phyloP scores from a whole-genome alignment of 2,113 vertebrate species.

The Coracopsis vasa region DNA sequence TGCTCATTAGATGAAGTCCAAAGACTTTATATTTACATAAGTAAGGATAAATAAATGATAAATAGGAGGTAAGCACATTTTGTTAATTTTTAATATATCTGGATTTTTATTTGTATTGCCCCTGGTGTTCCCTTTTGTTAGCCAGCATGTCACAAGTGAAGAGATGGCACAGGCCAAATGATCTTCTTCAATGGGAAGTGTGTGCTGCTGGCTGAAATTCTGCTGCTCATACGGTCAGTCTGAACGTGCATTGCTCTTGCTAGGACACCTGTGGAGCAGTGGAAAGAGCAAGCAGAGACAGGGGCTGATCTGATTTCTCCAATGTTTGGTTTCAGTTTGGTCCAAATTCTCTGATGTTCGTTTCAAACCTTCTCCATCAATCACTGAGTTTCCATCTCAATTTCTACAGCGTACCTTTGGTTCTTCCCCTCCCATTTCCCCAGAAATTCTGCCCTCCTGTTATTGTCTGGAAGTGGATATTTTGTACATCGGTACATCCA shows the following conservation, averaged over 20 bases:
- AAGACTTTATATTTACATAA: not conserved
- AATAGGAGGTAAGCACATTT: not conserved
- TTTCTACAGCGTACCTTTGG: not conserved
- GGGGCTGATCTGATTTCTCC: not conserved
- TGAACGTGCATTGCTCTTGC: not conserved
- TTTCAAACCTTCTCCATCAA: not conserved
- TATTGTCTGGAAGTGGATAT: not conserved
- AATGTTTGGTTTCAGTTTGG: accelerated
- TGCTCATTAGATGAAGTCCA: not conserved
- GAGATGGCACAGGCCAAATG: not conserved
- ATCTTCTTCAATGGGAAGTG: not conserved
- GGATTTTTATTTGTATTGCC: not conserved
- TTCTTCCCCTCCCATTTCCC: not conserved
- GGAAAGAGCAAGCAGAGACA: not conserved
- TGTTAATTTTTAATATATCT: not conserved
- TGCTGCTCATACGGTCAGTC: not conserved
- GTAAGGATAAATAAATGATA: not conserved
- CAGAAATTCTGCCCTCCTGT: not conserved
- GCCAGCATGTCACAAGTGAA: not conserved
- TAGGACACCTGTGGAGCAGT: not conserved
- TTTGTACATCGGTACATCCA: not conserved
- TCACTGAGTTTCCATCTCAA: not conserved
- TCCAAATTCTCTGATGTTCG: not conserved
- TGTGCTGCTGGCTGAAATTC: not conserved
- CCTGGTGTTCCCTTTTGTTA: not conserved